These are phyloP conservation scores for Proterorhinus semilunaris DNA, from an alignment of 2,113 vertebrate species.

Conservation along the genomic window DNA sequence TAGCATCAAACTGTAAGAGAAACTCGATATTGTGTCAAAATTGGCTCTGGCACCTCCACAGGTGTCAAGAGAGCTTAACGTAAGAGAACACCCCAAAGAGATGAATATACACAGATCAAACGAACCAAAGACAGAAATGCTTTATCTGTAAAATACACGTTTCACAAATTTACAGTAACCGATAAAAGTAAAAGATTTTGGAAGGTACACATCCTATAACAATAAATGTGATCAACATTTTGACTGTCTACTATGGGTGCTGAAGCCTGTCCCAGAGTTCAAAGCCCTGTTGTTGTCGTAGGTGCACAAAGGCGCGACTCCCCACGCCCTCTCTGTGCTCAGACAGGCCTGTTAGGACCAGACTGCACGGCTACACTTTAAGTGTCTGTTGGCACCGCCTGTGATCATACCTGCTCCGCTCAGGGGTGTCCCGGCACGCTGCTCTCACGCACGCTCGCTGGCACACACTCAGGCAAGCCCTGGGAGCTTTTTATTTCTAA, in stretches of 20 bases:
- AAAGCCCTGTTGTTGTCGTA: neutral
- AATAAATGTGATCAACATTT: too few relatives aligned
- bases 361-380: constrained; percentile 66
- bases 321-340: constrained; percentile 31
- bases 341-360: constrained; percentile 70
- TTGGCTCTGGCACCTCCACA: neutral
- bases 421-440: constrained; percentile 60
- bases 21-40: neutral
- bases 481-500: too few relatives aligned
- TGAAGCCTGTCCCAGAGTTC: too few relatives aligned
- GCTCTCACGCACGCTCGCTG: constrained; percentile 14
- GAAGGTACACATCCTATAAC: too few relatives aligned
- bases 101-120: too few relatives aligned
- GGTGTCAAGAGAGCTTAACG: constrained; percentile 6
- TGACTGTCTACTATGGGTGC: too few relatives aligned
- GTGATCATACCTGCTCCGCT: constrained; percentile 64
- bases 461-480: neutral
- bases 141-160: neutral
- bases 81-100: constrained; percentile 16
- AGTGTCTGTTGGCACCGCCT: constrained; percentile 68
- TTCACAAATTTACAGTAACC: too few relatives aligned
- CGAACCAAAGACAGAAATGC: neutral
- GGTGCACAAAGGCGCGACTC: constrained; percentile 4
- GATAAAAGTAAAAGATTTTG: too few relatives aligned
- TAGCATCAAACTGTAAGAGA: neutral